A percentile compares a stretch with the other conserved stretches of the same genome.
phyloP scores from a whole-genome alignment of 2,113 vertebrate genomes.

The Lophura nycthemera region DNA sequence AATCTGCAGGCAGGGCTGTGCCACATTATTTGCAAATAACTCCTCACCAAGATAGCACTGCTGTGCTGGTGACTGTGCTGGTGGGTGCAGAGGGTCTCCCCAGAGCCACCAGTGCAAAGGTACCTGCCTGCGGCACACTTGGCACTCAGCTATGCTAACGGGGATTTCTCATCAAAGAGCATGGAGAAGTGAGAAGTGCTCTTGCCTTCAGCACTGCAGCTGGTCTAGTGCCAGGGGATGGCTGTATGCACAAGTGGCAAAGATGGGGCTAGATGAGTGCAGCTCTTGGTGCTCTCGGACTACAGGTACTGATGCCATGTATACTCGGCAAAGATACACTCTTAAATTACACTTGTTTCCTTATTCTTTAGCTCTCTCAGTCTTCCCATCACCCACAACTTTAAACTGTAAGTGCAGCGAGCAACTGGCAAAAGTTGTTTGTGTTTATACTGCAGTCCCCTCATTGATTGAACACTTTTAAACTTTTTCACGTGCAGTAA shows the following conservation, averaged over 20 bases:
- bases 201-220: too few species aligned
- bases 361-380: not conserved
- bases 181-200: not conserved
- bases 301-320: not conserved
- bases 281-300: not conserved
- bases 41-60: not conserved
- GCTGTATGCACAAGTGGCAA: accelerated
- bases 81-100: not conserved
- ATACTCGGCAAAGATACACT: not conserved
- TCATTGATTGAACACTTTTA: not conserved
- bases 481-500: not conserved
- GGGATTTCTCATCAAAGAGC: not conserved
- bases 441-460: not conserved
- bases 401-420: not conserved
- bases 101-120: not conserved
- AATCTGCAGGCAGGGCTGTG: not conserved
- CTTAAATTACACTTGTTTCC: not conserved
- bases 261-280: not conserved
- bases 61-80: not conserved
- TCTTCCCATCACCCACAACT: not conserved
- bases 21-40: not conserved
- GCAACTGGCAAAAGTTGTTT: not conserved
- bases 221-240: not conserved
- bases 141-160: not conserved
- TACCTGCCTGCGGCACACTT: accelerated